These are phyloP conservation scores for Pica pica DNA, from an alignment of 2,113 vertebrate genomes.

Conservation along the genomic window DNA sequence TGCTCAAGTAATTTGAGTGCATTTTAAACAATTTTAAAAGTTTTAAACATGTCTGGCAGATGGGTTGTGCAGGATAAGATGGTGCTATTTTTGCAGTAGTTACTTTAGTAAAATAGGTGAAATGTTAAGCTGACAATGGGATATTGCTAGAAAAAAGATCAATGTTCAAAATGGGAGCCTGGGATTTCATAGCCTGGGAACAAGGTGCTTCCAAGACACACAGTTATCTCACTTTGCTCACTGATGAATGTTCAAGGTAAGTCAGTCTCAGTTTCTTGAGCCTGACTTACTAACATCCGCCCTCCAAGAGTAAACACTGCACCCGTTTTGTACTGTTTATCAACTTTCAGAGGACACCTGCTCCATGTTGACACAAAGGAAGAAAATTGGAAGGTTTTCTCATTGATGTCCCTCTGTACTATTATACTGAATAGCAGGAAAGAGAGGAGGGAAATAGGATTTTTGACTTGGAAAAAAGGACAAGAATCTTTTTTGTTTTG, in stretches of 20 bases:
- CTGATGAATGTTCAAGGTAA: neutral
- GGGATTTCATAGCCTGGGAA: neutral
- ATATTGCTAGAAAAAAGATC: neutral
- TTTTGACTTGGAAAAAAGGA: neutral
- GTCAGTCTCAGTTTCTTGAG: neutral
- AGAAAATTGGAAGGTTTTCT: neutral
- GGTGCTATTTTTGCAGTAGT: neutral
- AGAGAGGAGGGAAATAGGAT: neutral
- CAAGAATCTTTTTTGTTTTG: neutral
- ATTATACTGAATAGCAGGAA: neutral
- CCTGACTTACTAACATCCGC: neutral
- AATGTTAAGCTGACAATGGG: neutral
- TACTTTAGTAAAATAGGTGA: neutral
- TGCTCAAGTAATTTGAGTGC: neutral
- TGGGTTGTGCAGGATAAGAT: neutral
- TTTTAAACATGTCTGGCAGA: neutral
- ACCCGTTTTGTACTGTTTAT: neutral
- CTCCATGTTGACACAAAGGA: neutral
- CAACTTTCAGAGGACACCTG: neutral
- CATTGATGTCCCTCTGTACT: neutral
- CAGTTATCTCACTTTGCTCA: neutral
- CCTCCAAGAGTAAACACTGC: neutral
- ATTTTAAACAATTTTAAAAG: neutral
- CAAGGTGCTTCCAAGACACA: neutral
- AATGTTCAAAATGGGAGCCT: neutral